These are phyloP conservation scores for Hippocampus guttulatus DNA, from an alignment of 2,113 vertebrate genomes.

Conservation along the genomic window DNA sequence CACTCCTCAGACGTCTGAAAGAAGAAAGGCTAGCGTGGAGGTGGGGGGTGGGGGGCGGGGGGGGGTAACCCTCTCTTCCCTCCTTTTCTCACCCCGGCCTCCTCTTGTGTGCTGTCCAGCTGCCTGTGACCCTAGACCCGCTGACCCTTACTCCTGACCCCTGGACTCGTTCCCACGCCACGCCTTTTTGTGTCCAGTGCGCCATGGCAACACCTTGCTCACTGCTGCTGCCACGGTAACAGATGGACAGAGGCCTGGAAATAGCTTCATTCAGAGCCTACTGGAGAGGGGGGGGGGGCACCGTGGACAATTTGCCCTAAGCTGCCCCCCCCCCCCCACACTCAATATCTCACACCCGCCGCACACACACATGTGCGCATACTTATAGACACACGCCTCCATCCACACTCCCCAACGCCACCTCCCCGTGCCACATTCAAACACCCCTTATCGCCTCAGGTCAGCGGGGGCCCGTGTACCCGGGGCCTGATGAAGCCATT, in stretches of 20 bases:
- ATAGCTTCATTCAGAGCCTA: slow-evolving; percentile 72
- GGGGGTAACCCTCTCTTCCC: slow-evolving; percentile 27
- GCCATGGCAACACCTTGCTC: slow-evolving; percentile 73
- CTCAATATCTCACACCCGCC: slow-evolving; percentile 2
- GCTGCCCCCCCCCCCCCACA: background rate
- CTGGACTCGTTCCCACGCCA: slow-evolving; percentile 78
- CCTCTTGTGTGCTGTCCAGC: slow-evolving; percentile 78
- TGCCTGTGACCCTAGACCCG: slow-evolving; percentile 74
- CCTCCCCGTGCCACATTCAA: slow-evolving; percentile 47
- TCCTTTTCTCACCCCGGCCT: slow-evolving; percentile 75
- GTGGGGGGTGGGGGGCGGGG: background rate
- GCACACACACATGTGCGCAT: slow-evolving; percentile 21
- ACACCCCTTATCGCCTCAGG: slow-evolving; percentile 41
- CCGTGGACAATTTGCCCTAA: slow-evolving; percentile 59
- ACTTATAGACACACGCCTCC: slow-evolving; percentile 21
- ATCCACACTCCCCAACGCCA: slow-evolving; percentile 8
- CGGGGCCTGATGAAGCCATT: slow-evolving; percentile 69
- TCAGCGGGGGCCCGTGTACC: slow-evolving; percentile 50
- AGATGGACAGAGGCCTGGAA: slow-evolving; percentile 75
- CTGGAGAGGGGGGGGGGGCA: slow-evolving; percentile 31
- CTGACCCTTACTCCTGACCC: slow-evolving; percentile 75
- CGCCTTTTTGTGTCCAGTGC: slow-evolving; percentile 74
- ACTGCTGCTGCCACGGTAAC: slow-evolving; percentile 76
- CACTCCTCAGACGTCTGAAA: slow-evolving; percentile 54
- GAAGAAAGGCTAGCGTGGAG: slow-evolving; percentile 41